These are phyloP conservation scores for Silurus meridionalis DNA, from an alignment of 2,113 vertebrate species.

Conservation along the genomic window DNA sequence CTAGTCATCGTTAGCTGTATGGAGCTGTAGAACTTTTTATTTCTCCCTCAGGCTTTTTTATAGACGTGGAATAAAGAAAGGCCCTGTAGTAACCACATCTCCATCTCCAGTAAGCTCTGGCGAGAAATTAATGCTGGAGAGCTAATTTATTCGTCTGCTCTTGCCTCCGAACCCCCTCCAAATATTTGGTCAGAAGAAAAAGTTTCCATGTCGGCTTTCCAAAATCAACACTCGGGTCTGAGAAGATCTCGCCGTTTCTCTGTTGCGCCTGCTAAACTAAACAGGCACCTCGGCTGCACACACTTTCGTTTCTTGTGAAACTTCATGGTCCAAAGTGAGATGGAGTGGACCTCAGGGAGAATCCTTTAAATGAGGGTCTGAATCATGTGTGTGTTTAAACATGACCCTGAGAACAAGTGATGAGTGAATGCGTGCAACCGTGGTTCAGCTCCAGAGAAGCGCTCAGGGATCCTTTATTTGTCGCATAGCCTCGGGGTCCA, in stretches of 20 bases:
- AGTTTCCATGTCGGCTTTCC: constrained; percentile 6
- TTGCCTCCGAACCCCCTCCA: neutral
- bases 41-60: neutral
- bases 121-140: neutral
- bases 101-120: neutral
- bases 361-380: constrained; percentile 53
- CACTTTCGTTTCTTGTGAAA: constrained; percentile 47
- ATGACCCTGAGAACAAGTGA: constrained; percentile 35
- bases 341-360: constrained; percentile 63
- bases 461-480: constrained; percentile 55
- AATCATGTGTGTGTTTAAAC: constrained; percentile 33
- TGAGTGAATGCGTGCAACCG: constrained; percentile 45
- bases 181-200: neutral
- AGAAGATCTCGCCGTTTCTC: constrained; percentile 33
- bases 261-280: constrained; percentile 54
- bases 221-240: constrained; percentile 49
- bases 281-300: constrained; percentile 55
- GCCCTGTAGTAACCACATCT: neutral
- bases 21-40: neutral
- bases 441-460: constrained; percentile 60
- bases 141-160: constrained; percentile 22
- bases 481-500: constrained; percentile 51
- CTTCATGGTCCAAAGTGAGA: constrained; percentile 70
- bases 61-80: neutral
- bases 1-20: neutral